phyloP scores from a whole-genome alignment of 2,888 invertebrate genomes.

The Spodoptera picta region DNA sequence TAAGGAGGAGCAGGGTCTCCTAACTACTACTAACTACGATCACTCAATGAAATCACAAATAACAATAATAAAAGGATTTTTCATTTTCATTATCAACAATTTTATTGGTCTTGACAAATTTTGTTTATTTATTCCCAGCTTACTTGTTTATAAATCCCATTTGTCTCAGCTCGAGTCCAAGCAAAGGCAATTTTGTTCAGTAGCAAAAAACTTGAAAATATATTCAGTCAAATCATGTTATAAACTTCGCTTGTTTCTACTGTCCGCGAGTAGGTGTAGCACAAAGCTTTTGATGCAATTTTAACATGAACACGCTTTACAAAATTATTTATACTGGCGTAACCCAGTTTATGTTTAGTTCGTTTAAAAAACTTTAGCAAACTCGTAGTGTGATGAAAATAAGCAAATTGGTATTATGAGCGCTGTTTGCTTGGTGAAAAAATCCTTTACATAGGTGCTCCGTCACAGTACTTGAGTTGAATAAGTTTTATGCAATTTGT shows the following conservation, averaged over 20 bases:
- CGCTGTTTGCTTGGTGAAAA: conserved; percentile 4
- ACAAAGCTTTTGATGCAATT: conserved; percentile 66
- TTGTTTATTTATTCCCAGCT: no score
- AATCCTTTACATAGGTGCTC: neutral
- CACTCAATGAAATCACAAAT: no score
- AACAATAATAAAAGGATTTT: no score
- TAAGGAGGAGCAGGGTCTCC: no score
- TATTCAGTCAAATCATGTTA: conserved; percentile 57
- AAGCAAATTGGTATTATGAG: conserved; percentile 22
- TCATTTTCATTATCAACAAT: no score
- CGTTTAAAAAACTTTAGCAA: conserved; percentile 45
- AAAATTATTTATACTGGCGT: conserved; percentile 58
- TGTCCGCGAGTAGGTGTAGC: conserved; percentile 52
- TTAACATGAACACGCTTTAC: conserved; percentile 56
- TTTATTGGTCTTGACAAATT: no score
- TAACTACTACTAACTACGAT: no score
- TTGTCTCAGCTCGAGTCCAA: conserved; percentile 12
- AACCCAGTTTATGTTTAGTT: conserved; percentile 58
- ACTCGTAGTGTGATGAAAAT: conserved; percentile 18
- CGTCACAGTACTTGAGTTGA: neutral
- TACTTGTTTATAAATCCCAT: conserved; percentile 17
- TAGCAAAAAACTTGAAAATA: conserved; percentile 51
- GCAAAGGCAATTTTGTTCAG: conserved; percentile 35
- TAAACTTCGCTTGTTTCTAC: conserved; percentile 54
- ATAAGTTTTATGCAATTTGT: neutral